Conservation (phyloP, 2,888 invertebrate species). For the Stenodera caucasica region DNA sequence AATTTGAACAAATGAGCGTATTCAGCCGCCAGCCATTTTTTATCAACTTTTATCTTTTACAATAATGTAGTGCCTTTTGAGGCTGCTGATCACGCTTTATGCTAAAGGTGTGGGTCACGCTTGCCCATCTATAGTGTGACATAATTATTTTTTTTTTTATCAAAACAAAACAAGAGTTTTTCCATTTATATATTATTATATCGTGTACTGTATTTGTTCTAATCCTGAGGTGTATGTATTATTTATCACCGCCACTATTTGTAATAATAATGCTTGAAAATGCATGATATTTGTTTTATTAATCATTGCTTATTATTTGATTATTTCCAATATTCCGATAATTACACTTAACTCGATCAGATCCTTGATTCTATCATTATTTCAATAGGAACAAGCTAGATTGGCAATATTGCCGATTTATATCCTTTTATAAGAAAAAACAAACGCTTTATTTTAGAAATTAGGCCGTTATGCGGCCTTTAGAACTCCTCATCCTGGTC, state of each 20-base stretch:
- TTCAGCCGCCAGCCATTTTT: conserved; percentile 55
- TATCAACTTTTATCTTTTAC: conserved; percentile 44
- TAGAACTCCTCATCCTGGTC: too few species aligned
- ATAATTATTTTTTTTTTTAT: too few species aligned
- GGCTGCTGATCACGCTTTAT: conserved; percentile 56
- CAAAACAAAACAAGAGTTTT: conserved; percentile 33
- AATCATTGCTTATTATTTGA: conserved; percentile 57
- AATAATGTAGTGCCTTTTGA: conserved; percentile 56
- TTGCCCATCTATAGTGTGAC: conserved; percentile 45
- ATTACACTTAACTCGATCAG: conserved; percentile 17
- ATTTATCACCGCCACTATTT: conserved; percentile 68
- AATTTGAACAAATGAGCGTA: conserved; percentile 44
- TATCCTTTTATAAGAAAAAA: too few species aligned
- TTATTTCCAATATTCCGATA: conserved; percentile 44
- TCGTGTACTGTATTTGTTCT: conserved; percentile 59
- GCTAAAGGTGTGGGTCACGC: conserved; percentile 55
- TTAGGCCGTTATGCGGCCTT: too few species aligned
- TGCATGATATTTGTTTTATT: conserved; percentile 85
- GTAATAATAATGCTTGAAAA: conserved; percentile 86
- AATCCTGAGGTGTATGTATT: conserved; percentile 62
- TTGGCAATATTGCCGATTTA: background rate
- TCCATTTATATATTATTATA: conserved; percentile 53
- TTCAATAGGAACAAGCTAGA: conserved; percentile 1
- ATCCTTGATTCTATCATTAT: conserved; percentile 12
- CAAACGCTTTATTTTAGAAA: too few species aligned